Base-by-base conservation (phyloP, 2,113 vertebrate species). In the Anhinga anhinga region DNA sequence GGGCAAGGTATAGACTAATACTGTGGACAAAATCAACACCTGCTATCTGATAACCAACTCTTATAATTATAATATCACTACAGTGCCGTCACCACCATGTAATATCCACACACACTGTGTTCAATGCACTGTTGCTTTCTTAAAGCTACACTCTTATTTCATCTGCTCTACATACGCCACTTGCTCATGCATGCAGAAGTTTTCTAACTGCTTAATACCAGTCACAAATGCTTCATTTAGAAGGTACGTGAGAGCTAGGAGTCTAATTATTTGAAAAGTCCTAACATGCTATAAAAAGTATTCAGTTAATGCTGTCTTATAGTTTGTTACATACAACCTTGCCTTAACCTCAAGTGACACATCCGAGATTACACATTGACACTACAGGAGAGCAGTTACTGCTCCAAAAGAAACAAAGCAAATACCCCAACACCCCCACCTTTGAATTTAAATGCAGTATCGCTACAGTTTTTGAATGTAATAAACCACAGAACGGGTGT, bases 351-450 rank as follows among this genome's bases (percentile, higher is more conserved):
- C 30, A 40, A 78, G 74, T 55, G 86, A 77, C 55, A 85, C 22
- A 62, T 74, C 50, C 0, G 8, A 89, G n/a, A 91, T n/a, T 34
- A 74, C 8, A 7, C 1, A 2, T 9, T 56, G 77, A 91, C 52
- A 82, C 29, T 10, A 59, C 10, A 56, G 47, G 10, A 88, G 45
- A 91, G 67, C 0, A 0, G 63, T 45, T 86, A 56, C 42, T 47
- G 36, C 36, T 95, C 91, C 71, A 58, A 88, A 95, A 90, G 82
- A 87, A 95, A 81, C 62, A 76, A 65, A 92, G n/a, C 50, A 81
- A 81, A 59, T 42, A 87, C 12, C 52, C 53, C 40, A 65, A 56
- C 70, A 82, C 53, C 12, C 82, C 84, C 66, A 85, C 49, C 66
- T 82, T 65, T 56, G 38, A 55, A 67, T 34, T 82, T 65, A 47